Percentiles rank a stretch among this genome's conserved stretches.
Evolutionary conservation across 2,113 vertebrate species (phyloP).

Genomic region (Tychaedon coryphoeus): DNA sequence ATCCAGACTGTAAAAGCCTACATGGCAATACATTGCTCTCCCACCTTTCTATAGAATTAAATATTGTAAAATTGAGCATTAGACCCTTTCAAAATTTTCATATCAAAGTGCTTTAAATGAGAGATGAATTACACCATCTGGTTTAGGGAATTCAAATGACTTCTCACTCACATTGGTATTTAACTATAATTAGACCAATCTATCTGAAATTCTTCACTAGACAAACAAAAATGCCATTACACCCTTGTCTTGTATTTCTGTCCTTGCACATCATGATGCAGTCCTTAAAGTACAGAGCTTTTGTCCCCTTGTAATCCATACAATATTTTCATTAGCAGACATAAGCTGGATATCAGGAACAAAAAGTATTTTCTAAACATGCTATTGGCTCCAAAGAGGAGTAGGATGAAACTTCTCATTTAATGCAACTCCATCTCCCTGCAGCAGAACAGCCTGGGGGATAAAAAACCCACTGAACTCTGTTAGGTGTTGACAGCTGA

Average conservation of each 20-base stretch:
- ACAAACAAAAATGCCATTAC: background rate
- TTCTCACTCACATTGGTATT: background rate
- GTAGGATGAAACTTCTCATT: background rate
- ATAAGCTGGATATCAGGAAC: background rate
- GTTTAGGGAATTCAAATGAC: slow-evolving; percentile 7
- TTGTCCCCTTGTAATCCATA: background rate
- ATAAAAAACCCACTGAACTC: background rate
- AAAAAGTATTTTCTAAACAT: background rate
- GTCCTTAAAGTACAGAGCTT: background rate
- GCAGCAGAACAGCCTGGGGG: background rate
- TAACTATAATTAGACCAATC: background rate
- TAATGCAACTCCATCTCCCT: background rate
- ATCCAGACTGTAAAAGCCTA: background rate
- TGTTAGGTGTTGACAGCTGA: background rate
- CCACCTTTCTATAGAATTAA: background rate
- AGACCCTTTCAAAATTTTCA: background rate
- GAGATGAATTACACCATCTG: slow-evolving; percentile 31
- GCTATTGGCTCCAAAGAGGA: background rate
- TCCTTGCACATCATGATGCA: background rate
- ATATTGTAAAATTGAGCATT: background rate
- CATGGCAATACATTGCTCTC: background rate
- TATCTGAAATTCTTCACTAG: background rate
- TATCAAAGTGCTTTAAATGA: background rate
- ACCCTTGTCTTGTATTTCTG: background rate
- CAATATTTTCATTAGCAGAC: background rate